Percentiles rank a stretch among this genome's conserved stretches.
These are phyloP conservation scores for Cyrtonyx montezumae DNA, from an alignment of 2,113 vertebrate genomes.

Conservation along the genomic window DNA sequence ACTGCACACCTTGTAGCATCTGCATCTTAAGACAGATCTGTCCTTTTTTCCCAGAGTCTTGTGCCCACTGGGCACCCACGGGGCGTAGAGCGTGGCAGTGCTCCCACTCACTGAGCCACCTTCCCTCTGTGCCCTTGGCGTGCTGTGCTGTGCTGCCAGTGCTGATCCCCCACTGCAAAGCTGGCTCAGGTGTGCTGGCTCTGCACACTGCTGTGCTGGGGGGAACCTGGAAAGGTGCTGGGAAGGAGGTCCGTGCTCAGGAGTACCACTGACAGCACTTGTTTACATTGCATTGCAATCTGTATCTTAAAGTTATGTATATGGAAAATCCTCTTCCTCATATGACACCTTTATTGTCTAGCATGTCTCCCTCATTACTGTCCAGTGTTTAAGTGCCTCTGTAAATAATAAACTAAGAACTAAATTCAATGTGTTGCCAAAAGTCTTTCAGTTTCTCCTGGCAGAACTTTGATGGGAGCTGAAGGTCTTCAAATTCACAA, in stretches of 20 bases:
- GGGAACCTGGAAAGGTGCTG: not conserved
- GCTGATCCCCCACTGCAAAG: not conserved
- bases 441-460: not conserved
- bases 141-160: not conserved
- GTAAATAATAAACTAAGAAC: constrained; percentile 37
- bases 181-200: not conserved
- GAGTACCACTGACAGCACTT: not conserved
- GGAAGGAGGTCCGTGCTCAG: not conserved
- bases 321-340: not conserved
- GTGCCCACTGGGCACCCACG: not conserved
- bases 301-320: not conserved
- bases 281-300: not conserved
- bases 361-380: not conserved
- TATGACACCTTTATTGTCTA: not conserved
- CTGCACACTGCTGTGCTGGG: not conserved
- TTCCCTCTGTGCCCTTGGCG: not conserved
- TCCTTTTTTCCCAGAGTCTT: not conserved
- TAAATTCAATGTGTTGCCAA: not conserved
- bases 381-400: not conserved
- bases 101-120: not conserved
- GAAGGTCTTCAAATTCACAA: not conserved
- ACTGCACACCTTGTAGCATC: not conserved
- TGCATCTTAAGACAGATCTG: not conserved
- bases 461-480: not conserved
- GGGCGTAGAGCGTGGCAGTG: not conserved